These are phyloP conservation scores for Gallinago paraguaiae DNA, from an alignment of 2,113 vertebrate genomes.

Conservation along the genomic window DNA sequence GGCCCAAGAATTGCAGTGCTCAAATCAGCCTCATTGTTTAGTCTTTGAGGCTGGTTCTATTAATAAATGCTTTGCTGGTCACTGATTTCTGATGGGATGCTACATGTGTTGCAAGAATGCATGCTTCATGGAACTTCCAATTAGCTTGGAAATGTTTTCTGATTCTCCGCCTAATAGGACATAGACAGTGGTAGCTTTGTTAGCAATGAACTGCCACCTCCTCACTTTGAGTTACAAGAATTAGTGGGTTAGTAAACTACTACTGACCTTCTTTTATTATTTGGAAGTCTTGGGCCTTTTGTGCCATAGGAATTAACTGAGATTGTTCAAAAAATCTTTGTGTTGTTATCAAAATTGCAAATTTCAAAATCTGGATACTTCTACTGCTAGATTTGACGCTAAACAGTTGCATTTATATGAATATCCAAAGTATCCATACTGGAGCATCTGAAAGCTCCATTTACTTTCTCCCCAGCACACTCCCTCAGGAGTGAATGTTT, in stretches of 20 bases:
- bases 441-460: neutral
- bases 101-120: neutral
- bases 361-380: neutral
- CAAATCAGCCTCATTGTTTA: neutral
- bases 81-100: neutral
- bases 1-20: neutral
- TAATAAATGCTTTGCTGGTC: neutral
- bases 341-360: neutral
- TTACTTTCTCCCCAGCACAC: neutral
- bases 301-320: neutral
- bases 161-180: conserved; percentile 31
- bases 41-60: neutral
- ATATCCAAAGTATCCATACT: neutral
- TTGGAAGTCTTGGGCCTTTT: neutral
- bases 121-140: neutral
- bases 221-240: neutral
- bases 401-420: neutral
- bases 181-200: conserved; percentile 46
- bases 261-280: neutral
- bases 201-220: neutral
- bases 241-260: conserved; percentile 32
- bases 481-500: neutral
- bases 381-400: neutral
- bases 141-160: conserved; percentile 50
- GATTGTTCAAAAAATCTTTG: neutral